These are phyloP conservation scores for Caenorhabditis wallacei DNA, from an alignment of 2,888 invertebrate genomes.

Conservation along the genomic window DNA sequence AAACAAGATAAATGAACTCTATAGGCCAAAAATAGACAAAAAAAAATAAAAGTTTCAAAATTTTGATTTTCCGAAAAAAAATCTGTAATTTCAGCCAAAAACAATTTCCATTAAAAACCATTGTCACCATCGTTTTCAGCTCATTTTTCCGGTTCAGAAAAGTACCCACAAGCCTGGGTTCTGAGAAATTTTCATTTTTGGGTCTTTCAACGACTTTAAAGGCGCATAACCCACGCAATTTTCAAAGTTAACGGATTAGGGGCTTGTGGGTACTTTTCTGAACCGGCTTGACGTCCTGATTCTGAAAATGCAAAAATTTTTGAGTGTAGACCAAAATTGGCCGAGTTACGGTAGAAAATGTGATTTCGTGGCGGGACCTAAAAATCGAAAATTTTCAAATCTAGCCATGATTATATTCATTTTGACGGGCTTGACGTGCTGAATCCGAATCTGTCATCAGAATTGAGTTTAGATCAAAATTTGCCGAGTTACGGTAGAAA, in stretches of 20 bases:
- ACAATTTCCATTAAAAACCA: too few relatives aligned
- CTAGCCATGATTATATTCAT: not conserved
- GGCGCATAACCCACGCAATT: not conserved
- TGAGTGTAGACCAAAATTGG: too few relatives aligned
- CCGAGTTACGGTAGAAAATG: too few relatives aligned
- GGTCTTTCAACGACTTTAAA: not conserved
- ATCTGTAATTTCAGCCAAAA: too few relatives aligned
- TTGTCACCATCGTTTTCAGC: not conserved
- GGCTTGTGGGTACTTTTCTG: too few relatives aligned
- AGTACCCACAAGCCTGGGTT: not conserved
- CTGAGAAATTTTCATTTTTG: not conserved
- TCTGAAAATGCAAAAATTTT: not conserved
- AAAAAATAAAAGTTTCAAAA: too few relatives aligned
- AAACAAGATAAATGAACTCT: too few relatives aligned
- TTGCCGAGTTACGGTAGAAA: not conserved
- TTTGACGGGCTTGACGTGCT: not conserved
- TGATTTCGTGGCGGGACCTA: conserved; percentile 15
- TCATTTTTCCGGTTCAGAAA: not conserved
- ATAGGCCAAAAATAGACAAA: too few relatives aligned
- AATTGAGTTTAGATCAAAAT: not conserved
- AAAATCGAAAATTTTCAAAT: not conserved
- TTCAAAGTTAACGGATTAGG: too few relatives aligned
- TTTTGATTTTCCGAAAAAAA: too few relatives aligned
- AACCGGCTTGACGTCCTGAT: too few relatives aligned
- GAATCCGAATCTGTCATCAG: not conserved